A percentile compares a stretch with the other conserved stretches of the same genome.
These are phyloP conservation scores for Scartelaos histophorus DNA, from an alignment of 2,113 vertebrate species.

Conservation along the genomic window DNA sequence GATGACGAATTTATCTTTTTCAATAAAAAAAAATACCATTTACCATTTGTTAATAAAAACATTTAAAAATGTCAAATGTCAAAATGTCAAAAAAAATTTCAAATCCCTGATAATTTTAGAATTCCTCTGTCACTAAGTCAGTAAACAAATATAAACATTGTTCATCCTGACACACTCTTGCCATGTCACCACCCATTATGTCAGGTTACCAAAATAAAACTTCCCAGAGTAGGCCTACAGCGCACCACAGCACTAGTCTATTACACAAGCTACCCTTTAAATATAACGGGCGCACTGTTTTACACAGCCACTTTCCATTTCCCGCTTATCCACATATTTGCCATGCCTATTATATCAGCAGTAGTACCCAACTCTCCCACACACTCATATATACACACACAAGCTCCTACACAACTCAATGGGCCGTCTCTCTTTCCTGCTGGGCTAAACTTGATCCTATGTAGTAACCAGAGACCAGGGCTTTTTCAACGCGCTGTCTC, in stretches of 20 bases:
- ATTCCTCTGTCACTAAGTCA: too few species aligned
- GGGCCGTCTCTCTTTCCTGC: constrained; percentile 48
- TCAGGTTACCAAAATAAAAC: not conserved
- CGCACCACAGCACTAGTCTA: not conserved
- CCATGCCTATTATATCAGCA: constrained; percentile 1
- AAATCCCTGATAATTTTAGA: too few species aligned
- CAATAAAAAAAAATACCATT: too few species aligned
- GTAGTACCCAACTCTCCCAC: constrained; percentile 10
- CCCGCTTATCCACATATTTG: not conserved
- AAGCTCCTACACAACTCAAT: constrained; percentile 6
- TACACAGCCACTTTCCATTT: not conserved
- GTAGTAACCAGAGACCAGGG: constrained; percentile 48
- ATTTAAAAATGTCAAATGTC: too few species aligned
- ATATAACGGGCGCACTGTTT: not conserved
- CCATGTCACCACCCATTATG: not conserved
- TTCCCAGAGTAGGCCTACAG: not conserved
- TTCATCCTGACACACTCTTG: not conserved
- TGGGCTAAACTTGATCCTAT: constrained; percentile 52
- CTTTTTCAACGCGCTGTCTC: constrained; percentile 20
- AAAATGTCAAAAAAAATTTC: too few species aligned
- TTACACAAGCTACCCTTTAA: not conserved
- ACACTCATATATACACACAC: constrained; percentile 3
- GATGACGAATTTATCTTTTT: too few species aligned
- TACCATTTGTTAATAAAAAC: too few species aligned
- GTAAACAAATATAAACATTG: not conserved